Evolutionary conservation across 2,888 invertebrate genomes (phyloP), one percentile per base, ranked within the genome.

Genomic region (Chaetoderma sp.): DNA sequence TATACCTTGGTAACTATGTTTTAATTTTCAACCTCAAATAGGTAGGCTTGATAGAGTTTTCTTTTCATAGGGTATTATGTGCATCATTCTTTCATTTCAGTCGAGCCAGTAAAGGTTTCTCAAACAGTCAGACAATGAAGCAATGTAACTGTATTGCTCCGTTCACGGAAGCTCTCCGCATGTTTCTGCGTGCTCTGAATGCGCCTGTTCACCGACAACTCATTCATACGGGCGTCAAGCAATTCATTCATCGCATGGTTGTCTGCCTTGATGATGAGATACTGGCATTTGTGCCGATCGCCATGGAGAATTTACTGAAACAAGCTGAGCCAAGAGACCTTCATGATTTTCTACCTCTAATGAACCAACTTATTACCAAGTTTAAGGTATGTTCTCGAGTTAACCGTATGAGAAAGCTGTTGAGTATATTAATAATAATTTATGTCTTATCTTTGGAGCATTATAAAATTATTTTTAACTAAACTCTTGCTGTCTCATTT

Each of bases 21-120:
- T n/a, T n/a, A n/a, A n/a, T n/a, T n/a, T n/a, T n/a, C n/a, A n/a
- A n/a, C n/a, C n/a, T n/a, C n/a, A n/a, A n/a, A n/a, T n/a, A n/a
- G n/a, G n/a, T n/a, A n/a, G n/a, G n/a, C n/a, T n/a, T n/a, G n/a
- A n/a, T n/a, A n/a, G n/a, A n/a, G n/a, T n/a, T n/a, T n/a, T n/a
- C n/a, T n/a, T n/a, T n/a, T n/a, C n/a, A n/a, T n/a, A n/a, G n/a
- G n/a, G n/a, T n/a, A n/a, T n/a, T n/a, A n/a, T n/a, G n/a, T n/a
- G n/a, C n/a, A n/a, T n/a, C n/a, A n/a, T n/a, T n/a, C n/a, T 45
- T 52, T 49, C 28, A 28, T 77, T 79, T 59, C 75, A 89, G 89
- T 70, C 88, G 90, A 21, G 87, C 89, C 54, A 89, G 89, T 73
- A 90, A 90, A 81, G 89, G 89, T 1, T 90, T 90, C 79, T 88